A percentile compares a stretch with the other conserved stretches of the same genome.
Conservation (phyloP, 2,113 vertebrate genomes). For the Plotosus lineatus region DNA sequence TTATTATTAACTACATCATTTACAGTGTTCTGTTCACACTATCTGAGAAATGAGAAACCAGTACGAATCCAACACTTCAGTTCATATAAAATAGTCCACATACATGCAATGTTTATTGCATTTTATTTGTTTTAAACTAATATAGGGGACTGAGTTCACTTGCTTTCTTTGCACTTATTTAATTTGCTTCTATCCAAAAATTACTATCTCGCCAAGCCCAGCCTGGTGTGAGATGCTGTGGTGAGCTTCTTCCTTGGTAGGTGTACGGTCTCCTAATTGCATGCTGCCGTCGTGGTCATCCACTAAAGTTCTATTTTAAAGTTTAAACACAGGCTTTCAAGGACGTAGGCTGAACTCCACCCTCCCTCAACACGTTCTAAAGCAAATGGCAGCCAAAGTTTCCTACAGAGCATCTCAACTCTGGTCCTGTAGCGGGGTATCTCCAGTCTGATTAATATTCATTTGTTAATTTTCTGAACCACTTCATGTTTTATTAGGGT, state of each 20-base stretch:
- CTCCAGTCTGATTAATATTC: background rate
- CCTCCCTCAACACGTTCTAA: constrained; percentile 51
- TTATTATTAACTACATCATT: background rate
- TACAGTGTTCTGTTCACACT: background rate
- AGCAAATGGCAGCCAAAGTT: constrained; percentile 38
- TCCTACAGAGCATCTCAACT: background rate
- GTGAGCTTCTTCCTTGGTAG: constrained; percentile 13
- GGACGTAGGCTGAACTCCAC: constrained; percentile 56
- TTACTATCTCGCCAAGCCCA: background rate
- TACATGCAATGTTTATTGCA: background rate
- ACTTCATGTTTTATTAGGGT: too few species aligned
- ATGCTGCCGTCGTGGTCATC: constrained; percentile 47
- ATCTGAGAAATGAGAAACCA: background rate
- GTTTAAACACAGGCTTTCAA: constrained; percentile 59
- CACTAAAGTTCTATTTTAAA: constrained; percentile 55
- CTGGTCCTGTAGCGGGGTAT: background rate
- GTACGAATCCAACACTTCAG: background rate
- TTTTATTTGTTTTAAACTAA: background rate
- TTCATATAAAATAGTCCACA: background rate
- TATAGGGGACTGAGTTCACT: background rate
- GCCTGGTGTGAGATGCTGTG: background rate
- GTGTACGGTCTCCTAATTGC: constrained; percentile 53
- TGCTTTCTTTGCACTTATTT: background rate
- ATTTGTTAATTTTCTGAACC: too few species aligned
- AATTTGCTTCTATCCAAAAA: background rate